phyloP scores from a whole-genome alignment of 1,140 invertebrate genomes.

The Hermatobates lingyangjiaoensis region DNA sequence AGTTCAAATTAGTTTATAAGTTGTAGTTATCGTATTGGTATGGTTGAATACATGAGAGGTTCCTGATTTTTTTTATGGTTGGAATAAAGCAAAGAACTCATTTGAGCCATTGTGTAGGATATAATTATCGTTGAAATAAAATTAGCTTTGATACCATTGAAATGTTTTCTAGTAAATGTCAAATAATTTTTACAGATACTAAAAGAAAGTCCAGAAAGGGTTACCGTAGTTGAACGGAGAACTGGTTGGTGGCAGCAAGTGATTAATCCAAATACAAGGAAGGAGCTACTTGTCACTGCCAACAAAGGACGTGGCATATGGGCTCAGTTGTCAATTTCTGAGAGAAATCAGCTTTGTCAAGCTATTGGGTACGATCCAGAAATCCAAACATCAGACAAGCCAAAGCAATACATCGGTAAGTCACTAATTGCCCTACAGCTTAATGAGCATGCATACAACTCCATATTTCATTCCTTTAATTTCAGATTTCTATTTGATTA shows the following conservation, averaged over 20 bases:
- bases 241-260: slow-evolving; percentile 30
- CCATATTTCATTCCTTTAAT: neutral
- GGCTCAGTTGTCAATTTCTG: slow-evolving; percentile 42
- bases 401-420: slow-evolving; percentile 34
- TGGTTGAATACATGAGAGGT: too few species aligned
- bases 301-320: slow-evolving; percentile 35
- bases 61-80: too few species aligned
- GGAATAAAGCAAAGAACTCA: too few species aligned
- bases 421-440: neutral
- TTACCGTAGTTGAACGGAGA: slow-evolving; percentile 29
- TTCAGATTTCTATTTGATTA: too few species aligned
- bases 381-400: slow-evolving; percentile 25
- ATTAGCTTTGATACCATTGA: too few species aligned
- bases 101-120: too few species aligned
- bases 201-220: slow-evolving; percentile 32
- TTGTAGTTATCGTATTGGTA: too few species aligned
- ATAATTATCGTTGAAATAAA: too few species aligned
- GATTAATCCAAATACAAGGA: too few species aligned
- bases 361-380: slow-evolving; percentile 33
- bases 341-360: slow-evolving; percentile 40
- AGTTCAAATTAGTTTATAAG: too few species aligned
- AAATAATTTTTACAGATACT: slow-evolving; percentile 26
- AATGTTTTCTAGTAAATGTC: too few species aligned
- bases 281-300: slow-evolving; percentile 18
- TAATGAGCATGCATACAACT: neutral